Conservation (phyloP, 2,888 invertebrate genomes). For the Nemotelus nigrinus region DNA sequence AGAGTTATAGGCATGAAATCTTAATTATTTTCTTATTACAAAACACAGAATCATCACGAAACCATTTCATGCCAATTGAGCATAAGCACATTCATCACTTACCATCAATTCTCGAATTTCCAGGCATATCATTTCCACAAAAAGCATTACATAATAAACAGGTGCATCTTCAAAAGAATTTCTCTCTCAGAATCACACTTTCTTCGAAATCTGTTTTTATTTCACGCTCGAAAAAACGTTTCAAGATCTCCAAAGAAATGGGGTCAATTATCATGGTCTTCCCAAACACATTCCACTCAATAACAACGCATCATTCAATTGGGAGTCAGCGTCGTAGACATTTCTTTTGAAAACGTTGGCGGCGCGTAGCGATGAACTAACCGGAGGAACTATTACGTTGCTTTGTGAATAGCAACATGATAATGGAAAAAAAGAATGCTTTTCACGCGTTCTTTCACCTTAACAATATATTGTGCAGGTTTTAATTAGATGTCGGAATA, state of each 20-base stretch:
- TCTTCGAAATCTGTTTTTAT: background rate
- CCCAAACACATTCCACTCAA: background rate
- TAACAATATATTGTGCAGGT: background rate
- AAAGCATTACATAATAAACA: background rate
- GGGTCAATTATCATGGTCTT: constrained; percentile 1
- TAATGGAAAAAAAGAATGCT: background rate
- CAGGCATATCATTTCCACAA: too few relatives aligned
- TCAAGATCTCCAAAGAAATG: background rate
- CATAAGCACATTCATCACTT: too few relatives aligned
- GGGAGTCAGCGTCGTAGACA: too few relatives aligned
- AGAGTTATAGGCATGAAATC: too few relatives aligned
- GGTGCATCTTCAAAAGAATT: constrained; percentile 3
- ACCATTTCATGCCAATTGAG: too few relatives aligned
- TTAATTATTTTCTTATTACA: too few relatives aligned
- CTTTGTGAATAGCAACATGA: background rate
- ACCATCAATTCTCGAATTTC: too few relatives aligned
- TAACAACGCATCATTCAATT: too few relatives aligned
- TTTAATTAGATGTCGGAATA: constrained; percentile 1
- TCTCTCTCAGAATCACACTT: background rate
- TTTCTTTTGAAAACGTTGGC: too few relatives aligned
- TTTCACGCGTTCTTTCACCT: background rate
- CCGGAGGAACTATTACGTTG: too few relatives aligned
- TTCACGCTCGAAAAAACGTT: background rate
- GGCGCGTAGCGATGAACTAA: too few relatives aligned
- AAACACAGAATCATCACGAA: too few relatives aligned